A percentile compares a stretch with the other conserved stretches of the same genome.
Evolutionary conservation across 2,888 invertebrate genomes (phyloP).

Genomic region (Napeogenes sylphis): DNA sequence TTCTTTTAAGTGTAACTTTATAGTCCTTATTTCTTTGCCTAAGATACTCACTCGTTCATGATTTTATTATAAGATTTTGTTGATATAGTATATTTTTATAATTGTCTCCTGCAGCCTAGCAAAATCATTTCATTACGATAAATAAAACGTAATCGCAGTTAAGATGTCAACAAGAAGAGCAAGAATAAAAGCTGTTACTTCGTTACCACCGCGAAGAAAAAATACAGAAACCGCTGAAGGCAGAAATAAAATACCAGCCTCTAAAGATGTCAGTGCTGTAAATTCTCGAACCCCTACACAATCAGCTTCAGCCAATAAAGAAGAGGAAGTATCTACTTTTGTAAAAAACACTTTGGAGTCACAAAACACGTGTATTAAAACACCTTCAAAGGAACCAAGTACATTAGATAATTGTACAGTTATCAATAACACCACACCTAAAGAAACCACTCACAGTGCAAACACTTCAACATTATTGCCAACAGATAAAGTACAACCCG

Average conservation of each 20-base stretch:
- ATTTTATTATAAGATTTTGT: too few species aligned
- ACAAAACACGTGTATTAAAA: conserved; percentile 14
- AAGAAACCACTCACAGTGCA: conserved; percentile 10
- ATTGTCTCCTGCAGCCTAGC: too few species aligned
- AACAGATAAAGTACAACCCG: conserved; percentile 9
- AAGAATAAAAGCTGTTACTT: conserved; percentile 85
- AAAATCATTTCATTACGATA: too few species aligned
- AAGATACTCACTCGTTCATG: too few species aligned
- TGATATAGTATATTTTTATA: too few species aligned
- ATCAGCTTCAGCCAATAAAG: conserved; percentile 25
- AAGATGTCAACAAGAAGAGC: conserved; percentile 81
- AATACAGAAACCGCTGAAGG: conserved; percentile 49
- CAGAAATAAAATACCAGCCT: conserved; percentile 37
- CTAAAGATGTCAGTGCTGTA: conserved; percentile 32
- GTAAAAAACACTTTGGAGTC: conserved; percentile 18
- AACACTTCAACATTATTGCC: conserved; percentile 7
- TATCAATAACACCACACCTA: neutral
- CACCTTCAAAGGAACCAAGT: conserved; percentile 12
- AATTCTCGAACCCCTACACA: conserved; percentile 45
- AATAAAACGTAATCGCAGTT: neutral
- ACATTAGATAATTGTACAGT: conserved; percentile 12
- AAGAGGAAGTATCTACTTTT: conserved; percentile 33
- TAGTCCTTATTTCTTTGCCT: too few species aligned
- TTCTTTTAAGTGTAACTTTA: too few species aligned
- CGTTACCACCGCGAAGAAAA: conserved; percentile 77